Conservation (phyloP, 2,113 vertebrate species). For the Rhipidura dahli region DNA sequence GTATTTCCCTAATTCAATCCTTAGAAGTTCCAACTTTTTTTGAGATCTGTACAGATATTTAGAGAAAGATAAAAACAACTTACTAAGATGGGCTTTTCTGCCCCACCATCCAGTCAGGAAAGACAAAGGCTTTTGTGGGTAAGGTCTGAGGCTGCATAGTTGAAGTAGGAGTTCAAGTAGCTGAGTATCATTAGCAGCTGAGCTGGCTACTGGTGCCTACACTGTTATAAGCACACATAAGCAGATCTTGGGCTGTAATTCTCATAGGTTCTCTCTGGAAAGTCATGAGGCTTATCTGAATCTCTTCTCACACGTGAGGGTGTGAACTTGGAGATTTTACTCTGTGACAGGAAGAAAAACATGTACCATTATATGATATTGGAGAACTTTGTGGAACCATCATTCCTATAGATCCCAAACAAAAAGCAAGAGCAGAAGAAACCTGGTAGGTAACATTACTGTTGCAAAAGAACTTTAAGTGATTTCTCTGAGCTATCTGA, state of each 20-base stretch:
- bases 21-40: background rate
- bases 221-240: background rate
- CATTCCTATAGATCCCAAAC: background rate
- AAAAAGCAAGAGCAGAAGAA: background rate
- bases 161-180: background rate
- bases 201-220: background rate
- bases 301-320: fast-evolving
- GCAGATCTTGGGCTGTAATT: background rate
- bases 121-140: background rate
- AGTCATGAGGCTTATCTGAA: background rate
- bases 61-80: background rate
- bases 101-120: background rate
- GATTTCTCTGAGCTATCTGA: background rate
- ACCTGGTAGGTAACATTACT: background rate
- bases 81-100: background rate
- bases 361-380: background rate
- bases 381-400: background rate
- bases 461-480: background rate
- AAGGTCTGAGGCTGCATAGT: background rate
- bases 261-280: background rate
- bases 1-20: background rate
- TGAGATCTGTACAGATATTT: background rate
- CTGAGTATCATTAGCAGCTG: background rate
- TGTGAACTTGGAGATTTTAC: background rate
- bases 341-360: background rate